A percentile compares a stretch with the other conserved stretches of the same genome.
phyloP scores from a whole-genome alignment of 2,113 vertebrate species.

The Hucho hucho region DNA sequence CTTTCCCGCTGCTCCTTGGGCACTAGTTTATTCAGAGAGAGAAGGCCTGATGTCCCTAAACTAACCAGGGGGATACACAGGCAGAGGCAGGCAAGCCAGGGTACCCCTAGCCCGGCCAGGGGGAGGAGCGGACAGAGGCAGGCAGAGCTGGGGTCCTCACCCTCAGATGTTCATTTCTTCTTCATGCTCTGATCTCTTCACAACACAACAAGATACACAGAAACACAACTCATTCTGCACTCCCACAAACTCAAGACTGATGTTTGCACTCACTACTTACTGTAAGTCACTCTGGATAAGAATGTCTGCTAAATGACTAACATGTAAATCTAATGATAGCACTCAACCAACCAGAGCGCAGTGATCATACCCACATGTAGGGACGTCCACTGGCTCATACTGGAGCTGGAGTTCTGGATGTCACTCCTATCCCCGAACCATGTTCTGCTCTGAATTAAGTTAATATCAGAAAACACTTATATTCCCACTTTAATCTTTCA shows the following conservation, averaged over 20 bases:
- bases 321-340: no score
- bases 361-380: no score
- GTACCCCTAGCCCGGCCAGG: conserved; percentile 9
- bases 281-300: no score
- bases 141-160: conserved; percentile 41
- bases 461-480: background rate
- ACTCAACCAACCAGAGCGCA: background rate
- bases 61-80: conserved; percentile 17
- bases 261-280: no score
- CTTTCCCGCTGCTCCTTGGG: conserved; percentile 15
- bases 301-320: no score
- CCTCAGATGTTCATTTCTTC: conserved; percentile 51
- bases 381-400: no score
- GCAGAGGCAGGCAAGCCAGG: conserved; percentile 9
- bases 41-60: conserved; percentile 25
- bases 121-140: conserved; percentile 16
- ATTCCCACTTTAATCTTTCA: background rate
- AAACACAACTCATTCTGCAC: background rate
- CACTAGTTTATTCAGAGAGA: conserved; percentile 48
- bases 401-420: no score
- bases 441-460: background rate
- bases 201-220: background rate
- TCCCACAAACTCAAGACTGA: no score
- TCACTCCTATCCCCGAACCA: background rate
- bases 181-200: background rate